Evolutionary conservation across 2,888 invertebrate species (phyloP), one percentile per base, ranked within the genome.

Genomic region (Lasioglossum zephyrum): DNA sequence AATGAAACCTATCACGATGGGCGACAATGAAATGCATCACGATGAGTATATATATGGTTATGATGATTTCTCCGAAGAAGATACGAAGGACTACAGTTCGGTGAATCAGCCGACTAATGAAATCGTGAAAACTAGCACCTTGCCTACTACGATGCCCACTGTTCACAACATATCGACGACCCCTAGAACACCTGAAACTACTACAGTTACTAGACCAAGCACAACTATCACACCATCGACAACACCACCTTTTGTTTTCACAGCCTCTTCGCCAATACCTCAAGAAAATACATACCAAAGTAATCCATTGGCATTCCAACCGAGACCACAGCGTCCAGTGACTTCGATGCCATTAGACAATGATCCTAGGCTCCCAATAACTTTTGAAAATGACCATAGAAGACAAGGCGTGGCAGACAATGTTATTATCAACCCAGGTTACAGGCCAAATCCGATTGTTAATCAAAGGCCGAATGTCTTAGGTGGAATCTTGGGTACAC

Each of bases 21-120:
- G 5, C 6, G 49, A 53, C 8, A 53, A 53, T 22, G 16, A 47
- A 47, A 47, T 73, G 2, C 70, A 82, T 89, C 89, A 92, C 89
- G 92, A 91, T 88, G 85, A 95, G 92, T 94, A 96, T 18, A 95
- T 95, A 74, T 96, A 96, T 63, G 95, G 95, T 80, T 91, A 95
- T 36, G 93, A 94, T 78, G 91, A 94, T 66, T 44, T 91, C 89
- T 18, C 22, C 1, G 83, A 73, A 16, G 87, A 89, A 0, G 74
- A 84, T 9, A 77, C 18, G 2, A 84, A 87, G 9, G 89, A 92
- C 76, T 89, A 91, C 13, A 85, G 77, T 66, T 73, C 86, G 0
- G 31, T 78, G 39, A 85, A 76, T 39, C 83, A 86, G 4, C 44
- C 87, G 0, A 82, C 75, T 2, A 88, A 79, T 41, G 79, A 86